These are phyloP conservation scores for mouse (Mus musculus) DNA, from an alignment of 2,113 vertebrate genomes.

Conservation along the genomic window DNA sequence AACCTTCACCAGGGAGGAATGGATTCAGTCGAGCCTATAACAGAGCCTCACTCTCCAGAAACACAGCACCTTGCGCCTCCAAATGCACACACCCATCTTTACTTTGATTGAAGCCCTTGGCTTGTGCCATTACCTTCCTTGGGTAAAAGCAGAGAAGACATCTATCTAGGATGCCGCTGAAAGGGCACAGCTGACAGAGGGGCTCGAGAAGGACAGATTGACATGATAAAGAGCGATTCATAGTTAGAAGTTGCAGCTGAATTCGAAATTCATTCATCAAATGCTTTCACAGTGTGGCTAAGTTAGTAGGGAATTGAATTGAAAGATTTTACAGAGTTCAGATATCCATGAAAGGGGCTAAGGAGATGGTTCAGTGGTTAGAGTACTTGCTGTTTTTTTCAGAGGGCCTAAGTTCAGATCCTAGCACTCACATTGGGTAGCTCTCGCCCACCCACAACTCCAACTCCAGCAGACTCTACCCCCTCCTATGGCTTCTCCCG, in stretches of 20 bases:
- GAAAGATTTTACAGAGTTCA: neutral
- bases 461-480: neutral
- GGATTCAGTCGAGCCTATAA: neutral
- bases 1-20: neutral
- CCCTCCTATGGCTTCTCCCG: neutral
- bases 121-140: neutral
- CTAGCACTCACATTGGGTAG: neutral
- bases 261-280: neutral
- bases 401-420: neutral
- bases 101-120: neutral
- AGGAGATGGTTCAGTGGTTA: neutral
- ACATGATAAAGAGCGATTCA: neutral
- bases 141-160: neutral
- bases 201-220: neutral
- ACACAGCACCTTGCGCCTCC: neutral
- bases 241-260: neutral
- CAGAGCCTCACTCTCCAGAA: neutral
- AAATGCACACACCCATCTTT: neutral
- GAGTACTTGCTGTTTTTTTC: neutral
- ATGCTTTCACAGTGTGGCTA: neutral
- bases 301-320: neutral
- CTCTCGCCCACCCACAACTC: no score
- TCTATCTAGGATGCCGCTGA: neutral
- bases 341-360: neutral
- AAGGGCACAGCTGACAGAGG: no score